These are phyloP conservation scores for Pipistrellus nathusii DNA, from an alignment of 2,797 vertebrate genomes.

Conservation along the genomic window DNA sequence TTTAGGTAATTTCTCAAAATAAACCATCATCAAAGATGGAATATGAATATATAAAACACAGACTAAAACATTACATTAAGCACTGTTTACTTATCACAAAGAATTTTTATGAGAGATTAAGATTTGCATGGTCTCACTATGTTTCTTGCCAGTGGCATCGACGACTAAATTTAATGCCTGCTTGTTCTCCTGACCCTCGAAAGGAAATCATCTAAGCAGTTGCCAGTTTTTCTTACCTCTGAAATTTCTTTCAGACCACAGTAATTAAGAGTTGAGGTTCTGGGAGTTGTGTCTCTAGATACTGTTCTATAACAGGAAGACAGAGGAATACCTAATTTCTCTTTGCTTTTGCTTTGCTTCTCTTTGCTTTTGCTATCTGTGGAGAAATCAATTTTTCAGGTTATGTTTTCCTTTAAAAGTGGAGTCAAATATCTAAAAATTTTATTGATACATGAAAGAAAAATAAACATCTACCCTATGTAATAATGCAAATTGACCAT, in stretches of 20 bases:
- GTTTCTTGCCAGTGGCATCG: slow-evolving; percentile 72
- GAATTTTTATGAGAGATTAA: slow-evolving; percentile 69
- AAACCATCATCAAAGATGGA: slow-evolving; percentile 79
- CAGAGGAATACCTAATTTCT: slow-evolving; percentile 74
- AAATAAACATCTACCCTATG: slow-evolving; percentile 34
- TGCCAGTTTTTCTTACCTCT: slow-evolving; percentile 86
- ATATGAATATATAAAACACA: slow-evolving; percentile 70
- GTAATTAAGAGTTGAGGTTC: slow-evolving; percentile 80
- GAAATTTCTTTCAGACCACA: slow-evolving; percentile 85
- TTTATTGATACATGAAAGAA: slow-evolving; percentile 81
- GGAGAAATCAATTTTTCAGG: slow-evolving; percentile 79
- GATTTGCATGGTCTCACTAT: slow-evolving; percentile 69
- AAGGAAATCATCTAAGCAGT: slow-evolving; percentile 77
- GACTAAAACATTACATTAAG: slow-evolving; percentile 70
- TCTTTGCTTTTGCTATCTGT: slow-evolving; percentile 83
- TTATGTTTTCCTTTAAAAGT: slow-evolving; percentile 80
- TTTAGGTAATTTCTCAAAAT: slow-evolving; percentile 85
- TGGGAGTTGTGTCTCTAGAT: slow-evolving; percentile 82
- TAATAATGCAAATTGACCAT: no score
- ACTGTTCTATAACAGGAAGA: slow-evolving; percentile 81
- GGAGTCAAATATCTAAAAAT: slow-evolving; percentile 79
- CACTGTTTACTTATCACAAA: slow-evolving; percentile 73
- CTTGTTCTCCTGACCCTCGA: slow-evolving; percentile 78
- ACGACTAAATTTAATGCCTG: slow-evolving; percentile 76
- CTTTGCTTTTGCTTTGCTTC: slow-evolving; percentile 72